Evolutionary conservation across 2,797 vertebrate species (phyloP).

Genomic region (Xiphorhynchus erythropygius): DNA sequence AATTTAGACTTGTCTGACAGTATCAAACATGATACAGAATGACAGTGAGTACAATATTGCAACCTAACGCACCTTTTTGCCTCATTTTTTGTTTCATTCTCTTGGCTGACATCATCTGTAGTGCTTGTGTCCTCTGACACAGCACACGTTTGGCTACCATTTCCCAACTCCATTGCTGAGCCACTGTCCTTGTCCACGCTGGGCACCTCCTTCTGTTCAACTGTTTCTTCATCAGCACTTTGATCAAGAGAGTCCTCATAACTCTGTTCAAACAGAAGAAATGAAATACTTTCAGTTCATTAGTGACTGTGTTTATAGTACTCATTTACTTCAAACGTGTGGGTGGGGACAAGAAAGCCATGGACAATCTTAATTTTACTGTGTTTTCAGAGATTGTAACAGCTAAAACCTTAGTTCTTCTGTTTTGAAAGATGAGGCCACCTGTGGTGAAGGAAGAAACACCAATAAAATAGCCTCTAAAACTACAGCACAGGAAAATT

Average conservation of each 20-base stretch:
- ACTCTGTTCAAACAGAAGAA: constrained; percentile 42
- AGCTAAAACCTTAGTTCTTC: background rate
- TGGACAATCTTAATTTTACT: background rate
- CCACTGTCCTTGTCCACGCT: background rate
- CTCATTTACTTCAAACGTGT: background rate
- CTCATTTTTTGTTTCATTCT: constrained; percentile 48
- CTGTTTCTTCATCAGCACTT: constrained; percentile 32
- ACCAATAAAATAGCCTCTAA: background rate
- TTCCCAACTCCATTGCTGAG: constrained; percentile 9
- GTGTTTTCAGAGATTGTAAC: background rate
- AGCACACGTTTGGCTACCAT: background rate
- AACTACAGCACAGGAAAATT: background rate
- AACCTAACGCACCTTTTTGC: constrained; percentile 55
- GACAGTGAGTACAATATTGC: background rate
- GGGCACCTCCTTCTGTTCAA: background rate
- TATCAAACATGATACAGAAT: background rate
- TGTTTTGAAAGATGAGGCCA: background rate
- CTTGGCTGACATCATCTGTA: background rate
- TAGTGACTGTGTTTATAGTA: background rate
- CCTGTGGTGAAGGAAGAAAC: background rate
- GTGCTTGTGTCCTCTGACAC: background rate
- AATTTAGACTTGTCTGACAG: background rate
- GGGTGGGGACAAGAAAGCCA: background rate
- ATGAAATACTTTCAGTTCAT: background rate
- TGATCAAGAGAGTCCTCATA: constrained; percentile 22